Percentiles rank a stretch among this genome's conserved stretches.
Evolutionary conservation across 1,140 invertebrate genomes (phyloP).

Genomic region (Zelostemma sp.): DNA sequence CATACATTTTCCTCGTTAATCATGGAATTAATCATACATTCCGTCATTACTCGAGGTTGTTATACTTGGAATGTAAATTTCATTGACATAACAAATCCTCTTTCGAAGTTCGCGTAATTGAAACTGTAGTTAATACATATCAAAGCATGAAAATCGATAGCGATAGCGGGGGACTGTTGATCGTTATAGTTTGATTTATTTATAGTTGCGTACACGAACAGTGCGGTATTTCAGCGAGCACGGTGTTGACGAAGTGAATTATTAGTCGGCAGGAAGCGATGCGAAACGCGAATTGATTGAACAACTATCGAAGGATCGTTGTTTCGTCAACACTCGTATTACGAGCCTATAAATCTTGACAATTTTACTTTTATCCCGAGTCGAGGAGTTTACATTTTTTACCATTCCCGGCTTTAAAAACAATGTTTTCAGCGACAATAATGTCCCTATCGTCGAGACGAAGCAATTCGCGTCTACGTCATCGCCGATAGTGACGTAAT

Average conservation of each 20-base stretch:
- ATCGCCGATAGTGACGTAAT: slow-evolving; percentile 28
- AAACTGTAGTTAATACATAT: not conserved
- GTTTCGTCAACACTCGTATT: not conserved
- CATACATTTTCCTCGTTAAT: not conserved
- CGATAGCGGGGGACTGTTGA: not conserved
- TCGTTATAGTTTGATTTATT: slow-evolving; percentile 4
- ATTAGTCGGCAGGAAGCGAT: not conserved
- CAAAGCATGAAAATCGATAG: not conserved
- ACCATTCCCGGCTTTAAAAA: not conserved
- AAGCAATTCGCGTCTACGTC: slow-evolving; percentile 1
- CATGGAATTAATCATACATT: too few species aligned
- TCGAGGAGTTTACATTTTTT: too few species aligned
- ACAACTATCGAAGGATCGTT: not conserved
- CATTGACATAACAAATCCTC: not conserved
- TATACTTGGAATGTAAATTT: not conserved
- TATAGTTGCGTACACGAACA: not conserved
- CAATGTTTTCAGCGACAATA: not conserved
- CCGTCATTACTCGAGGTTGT: not conserved
- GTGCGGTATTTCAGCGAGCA: not conserved
- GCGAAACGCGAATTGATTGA: not conserved
- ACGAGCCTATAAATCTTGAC: too few species aligned
- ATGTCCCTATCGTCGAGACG: not conserved
- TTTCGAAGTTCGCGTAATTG: not conserved
- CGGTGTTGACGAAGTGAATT: slow-evolving; percentile 1
- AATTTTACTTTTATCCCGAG: too few species aligned